phyloP scores from a whole-genome alignment of 2,113 vertebrate genomes.

The Candoia aspera region DNA sequence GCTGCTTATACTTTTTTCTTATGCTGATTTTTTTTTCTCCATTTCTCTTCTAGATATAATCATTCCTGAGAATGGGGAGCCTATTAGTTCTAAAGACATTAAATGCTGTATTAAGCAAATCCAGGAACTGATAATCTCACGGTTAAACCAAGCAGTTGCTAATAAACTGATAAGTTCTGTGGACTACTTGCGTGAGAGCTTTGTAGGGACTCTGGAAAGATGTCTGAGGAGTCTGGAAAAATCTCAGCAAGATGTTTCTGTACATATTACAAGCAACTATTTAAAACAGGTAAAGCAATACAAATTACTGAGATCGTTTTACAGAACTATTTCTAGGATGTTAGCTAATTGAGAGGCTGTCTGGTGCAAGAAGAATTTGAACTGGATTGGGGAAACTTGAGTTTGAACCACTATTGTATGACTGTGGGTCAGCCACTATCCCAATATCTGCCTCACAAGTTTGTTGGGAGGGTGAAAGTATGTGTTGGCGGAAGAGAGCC shows the following conservation, averaged over 20 bases:
- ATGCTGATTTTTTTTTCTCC: not conserved
- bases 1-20: not conserved
- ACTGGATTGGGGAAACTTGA: not conserved
- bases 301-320: not conserved
- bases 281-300: conserved; percentile 88
- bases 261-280: conserved; percentile 90
- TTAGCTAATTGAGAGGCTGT: not conserved
- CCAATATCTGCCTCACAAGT: not conserved
- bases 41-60: conserved; percentile 82
- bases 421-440: not conserved
- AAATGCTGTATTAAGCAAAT: conserved; percentile 95
- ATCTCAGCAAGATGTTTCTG: conserved; percentile 78
- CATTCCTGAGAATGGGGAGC: conserved; percentile 89
- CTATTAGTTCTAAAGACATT: conserved; percentile 88
- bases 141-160: conserved; percentile 93
- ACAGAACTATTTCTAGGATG: not conserved
- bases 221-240: conserved; percentile 95
- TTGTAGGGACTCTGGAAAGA: conserved; percentile 93
- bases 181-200: conserved; percentile 96
- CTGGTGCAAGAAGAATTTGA: not conserved
- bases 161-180: conserved; percentile 96
- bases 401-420: not conserved
- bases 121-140: conserved; percentile 92
- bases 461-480: not conserved
- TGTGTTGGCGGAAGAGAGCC: not conserved